Evolutionary conservation across 2,888 invertebrate species (phyloP).

Genomic region (Apoda limacodes): DNA sequence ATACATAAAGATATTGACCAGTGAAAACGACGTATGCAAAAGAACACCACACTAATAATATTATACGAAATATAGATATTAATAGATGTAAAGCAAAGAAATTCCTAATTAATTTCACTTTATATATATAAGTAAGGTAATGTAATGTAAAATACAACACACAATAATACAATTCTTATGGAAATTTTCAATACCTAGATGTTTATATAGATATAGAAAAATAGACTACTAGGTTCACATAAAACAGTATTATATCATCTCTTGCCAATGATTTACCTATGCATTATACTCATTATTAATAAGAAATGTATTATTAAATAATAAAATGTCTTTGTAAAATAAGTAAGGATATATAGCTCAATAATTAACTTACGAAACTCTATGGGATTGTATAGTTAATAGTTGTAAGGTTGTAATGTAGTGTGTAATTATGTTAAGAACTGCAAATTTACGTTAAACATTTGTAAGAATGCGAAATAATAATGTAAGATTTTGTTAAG

Average conservation of each 20-base stretch:
- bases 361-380: constrained; percentile 49
- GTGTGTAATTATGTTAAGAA: constrained; percentile 23
- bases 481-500: constrained; percentile 41
- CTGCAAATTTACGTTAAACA: constrained; percentile 8
- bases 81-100: constrained; percentile 38
- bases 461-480: constrained; percentile 35
- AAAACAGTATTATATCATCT: too few species aligned
- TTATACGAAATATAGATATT: constrained; percentile 35
- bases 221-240: too few species aligned
- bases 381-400: constrained; percentile 41
- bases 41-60: constrained; percentile 65
- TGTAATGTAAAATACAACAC: constrained; percentile 36
- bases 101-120: constrained; percentile 56
- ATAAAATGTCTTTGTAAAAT: constrained; percentile 25
- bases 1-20: constrained; percentile 29
- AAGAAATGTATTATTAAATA: too few species aligned
- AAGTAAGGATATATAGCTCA: constrained; percentile 59
- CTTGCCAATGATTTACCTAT: too few species aligned
- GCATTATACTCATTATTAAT: too few species aligned
- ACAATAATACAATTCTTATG: constrained; percentile 56
- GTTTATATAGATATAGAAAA: too few species aligned
- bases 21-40: constrained; percentile 60
- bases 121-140: constrained; percentile 45
- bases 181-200: constrained; percentile 35
- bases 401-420: constrained; percentile 26